These are phyloP conservation scores for Ictalurus furcatus DNA, from an alignment of 2,113 vertebrate genomes.

Conservation along the genomic window DNA sequence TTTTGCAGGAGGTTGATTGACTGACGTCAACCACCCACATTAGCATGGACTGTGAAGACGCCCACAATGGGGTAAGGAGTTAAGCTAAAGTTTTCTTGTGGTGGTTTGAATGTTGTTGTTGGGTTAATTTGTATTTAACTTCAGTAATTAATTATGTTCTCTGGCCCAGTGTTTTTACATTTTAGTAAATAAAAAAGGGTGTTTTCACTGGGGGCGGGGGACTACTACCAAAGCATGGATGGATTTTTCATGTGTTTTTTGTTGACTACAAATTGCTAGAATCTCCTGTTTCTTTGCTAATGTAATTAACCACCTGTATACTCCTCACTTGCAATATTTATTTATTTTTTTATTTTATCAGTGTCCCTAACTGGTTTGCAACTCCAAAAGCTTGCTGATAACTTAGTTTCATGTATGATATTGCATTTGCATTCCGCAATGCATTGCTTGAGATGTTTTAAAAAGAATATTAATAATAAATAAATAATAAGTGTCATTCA, in stretches of 20 bases:
- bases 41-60: conserved; percentile 62
- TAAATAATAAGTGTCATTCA: not conserved
- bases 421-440: not conserved
- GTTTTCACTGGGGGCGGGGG: not conserved
- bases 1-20: conserved; percentile 61
- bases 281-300: not conserved
- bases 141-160: not conserved
- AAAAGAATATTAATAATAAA: not conserved
- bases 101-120: not conserved
- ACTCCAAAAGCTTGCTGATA: not conserved
- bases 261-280: not conserved
- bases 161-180: not conserved
- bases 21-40: conserved; percentile 44
- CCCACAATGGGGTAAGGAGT: conserved; percentile 55
- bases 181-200: not conserved
- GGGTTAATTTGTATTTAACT: not conserved
- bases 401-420: not conserved
- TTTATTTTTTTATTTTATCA: not conserved
- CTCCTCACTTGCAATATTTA: not conserved
- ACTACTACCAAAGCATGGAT: not conserved
- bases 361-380: not conserved
- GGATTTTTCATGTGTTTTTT: too few species aligned
- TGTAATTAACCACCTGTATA: not conserved
- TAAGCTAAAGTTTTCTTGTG: not conserved
- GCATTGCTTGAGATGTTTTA: not conserved